These are phyloP conservation scores for Mimachlamys varia DNA, from an alignment of 2,888 invertebrate genomes.

Conservation along the genomic window DNA sequence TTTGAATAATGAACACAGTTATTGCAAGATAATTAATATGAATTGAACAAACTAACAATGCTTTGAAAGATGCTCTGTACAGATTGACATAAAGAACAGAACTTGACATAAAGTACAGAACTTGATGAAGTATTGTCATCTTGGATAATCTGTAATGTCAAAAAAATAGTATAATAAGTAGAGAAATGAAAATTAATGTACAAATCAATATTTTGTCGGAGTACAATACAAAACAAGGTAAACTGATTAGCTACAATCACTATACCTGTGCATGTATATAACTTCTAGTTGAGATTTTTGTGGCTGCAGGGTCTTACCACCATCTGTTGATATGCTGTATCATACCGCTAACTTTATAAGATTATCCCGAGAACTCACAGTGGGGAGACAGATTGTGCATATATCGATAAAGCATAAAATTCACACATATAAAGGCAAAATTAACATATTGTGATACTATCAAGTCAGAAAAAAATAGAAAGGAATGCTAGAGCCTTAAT, in stretches of 20 bases:
- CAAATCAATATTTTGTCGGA: not conserved
- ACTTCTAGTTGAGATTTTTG: not conserved
- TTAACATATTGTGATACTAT: not conserved
- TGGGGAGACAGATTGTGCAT: constrained; percentile 16
- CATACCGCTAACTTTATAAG: not conserved
- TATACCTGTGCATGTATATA: not conserved
- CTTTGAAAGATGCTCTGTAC: too few species aligned
- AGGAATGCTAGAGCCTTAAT: not conserved
- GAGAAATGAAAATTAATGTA: not conserved
- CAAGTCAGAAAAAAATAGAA: constrained; percentile 7
- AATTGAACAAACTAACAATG: too few species aligned
- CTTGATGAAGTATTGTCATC: too few species aligned
- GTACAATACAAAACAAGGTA: not conserved
- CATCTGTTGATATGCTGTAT: constrained; percentile 2
- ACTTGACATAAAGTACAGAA: too few species aligned
- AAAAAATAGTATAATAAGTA: not conserved
- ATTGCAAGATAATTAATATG: too few species aligned
- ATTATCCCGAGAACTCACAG: not conserved
- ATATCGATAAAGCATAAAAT: not conserved
- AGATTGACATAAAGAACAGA: too few species aligned
- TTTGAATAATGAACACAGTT: too few species aligned
- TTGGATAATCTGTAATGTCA: too few species aligned
- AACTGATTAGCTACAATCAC: not conserved
- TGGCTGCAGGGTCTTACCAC: not conserved
- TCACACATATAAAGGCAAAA: not conserved